A percentile compares a stretch with the other conserved stretches of the same genome.
Evolutionary conservation across 2,888 invertebrate species (phyloP).

Genomic region (Drosophila borealis): DNA sequence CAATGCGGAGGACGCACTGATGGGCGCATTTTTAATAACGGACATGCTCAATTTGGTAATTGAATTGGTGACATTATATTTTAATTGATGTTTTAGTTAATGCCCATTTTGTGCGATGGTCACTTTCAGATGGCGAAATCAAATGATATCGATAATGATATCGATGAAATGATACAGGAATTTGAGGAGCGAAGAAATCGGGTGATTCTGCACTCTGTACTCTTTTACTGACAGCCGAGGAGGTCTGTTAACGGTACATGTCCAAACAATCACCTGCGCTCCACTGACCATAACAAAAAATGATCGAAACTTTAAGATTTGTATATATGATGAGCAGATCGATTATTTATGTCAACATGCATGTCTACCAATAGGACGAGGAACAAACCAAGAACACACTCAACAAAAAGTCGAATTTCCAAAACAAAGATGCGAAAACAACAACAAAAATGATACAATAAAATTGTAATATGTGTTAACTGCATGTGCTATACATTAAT

Average conservation of each 20-base stretch:
- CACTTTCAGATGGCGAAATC: constrained; percentile 63
- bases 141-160: constrained; percentile 68
- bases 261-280: constrained; percentile 56
- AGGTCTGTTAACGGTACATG: constrained; percentile 35
- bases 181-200: constrained; percentile 72
- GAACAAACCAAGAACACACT: constrained; percentile 17
- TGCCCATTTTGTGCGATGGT: neutral
- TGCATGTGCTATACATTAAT: constrained; percentile 35
- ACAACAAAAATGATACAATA: constrained; percentile 35
- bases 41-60: constrained; percentile 95
- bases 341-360: constrained; percentile 21
- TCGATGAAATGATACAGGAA: constrained; percentile 72
- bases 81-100: neutral
- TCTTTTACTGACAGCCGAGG: constrained; percentile 72
- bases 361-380: constrained; percentile 22
- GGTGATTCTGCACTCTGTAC: constrained; percentile 67
- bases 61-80: neutral
- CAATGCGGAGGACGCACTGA: constrained; percentile 99
- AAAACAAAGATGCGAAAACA: neutral
- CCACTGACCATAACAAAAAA: constrained; percentile 9
- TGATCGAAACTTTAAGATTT: constrained; percentile 25
- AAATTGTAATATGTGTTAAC: constrained; percentile 50
- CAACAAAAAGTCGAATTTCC: constrained; percentile 40
- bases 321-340: constrained; percentile 45
- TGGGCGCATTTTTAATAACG: constrained; percentile 98